A percentile compares a stretch with the other conserved stretches of the same genome.
Evolutionary conservation across 2,888 invertebrate genomes (phyloP).

Genomic region (Drosophila maculinotata): DNA sequence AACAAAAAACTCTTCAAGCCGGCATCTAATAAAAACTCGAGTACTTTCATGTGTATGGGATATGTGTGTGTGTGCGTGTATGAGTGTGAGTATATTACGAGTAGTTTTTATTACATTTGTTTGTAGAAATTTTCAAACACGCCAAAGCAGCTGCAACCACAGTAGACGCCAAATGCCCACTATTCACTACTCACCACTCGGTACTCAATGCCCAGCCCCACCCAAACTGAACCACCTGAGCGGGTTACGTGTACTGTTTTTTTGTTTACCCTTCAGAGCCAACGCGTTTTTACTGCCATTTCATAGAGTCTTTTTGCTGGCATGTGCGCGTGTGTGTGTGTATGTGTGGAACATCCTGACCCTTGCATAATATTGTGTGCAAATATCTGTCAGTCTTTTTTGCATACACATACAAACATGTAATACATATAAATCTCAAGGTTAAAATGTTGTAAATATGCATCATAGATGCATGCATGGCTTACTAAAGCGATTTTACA

Average conservation of each 20-base stretch:
- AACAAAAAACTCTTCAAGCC: constrained; percentile 51
- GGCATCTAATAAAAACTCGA: constrained; percentile 66
- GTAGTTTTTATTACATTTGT: constrained; percentile 81
- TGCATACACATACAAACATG: constrained; percentile 24
- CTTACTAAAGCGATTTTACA: constrained; percentile 47
- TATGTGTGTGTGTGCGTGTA: constrained; percentile 7
- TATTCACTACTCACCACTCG: too few relatives aligned
- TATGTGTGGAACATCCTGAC: constrained; percentile 20
- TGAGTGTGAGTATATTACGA: constrained; percentile 56
- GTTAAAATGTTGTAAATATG: constrained; percentile 72
- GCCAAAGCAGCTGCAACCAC: constrained; percentile 77
- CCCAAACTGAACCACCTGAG: constrained; percentile 29
- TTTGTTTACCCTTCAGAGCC: constrained; percentile 38
- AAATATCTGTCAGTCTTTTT: constrained; percentile 56
- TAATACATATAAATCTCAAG: constrained; percentile 68
- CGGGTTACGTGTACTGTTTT: constrained; percentile 58
- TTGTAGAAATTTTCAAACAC: constrained; percentile 79
- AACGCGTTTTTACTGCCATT: constrained; percentile 61
- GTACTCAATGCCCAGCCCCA: constrained; percentile 1
- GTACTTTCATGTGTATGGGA: constrained; percentile 24
- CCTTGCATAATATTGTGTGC: constrained; percentile 30
- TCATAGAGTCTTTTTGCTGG: constrained; percentile 39
- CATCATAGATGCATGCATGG: constrained; percentile 57
- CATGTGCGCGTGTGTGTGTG: background rate
- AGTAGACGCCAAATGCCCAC: constrained; percentile 21